These are phyloP conservation scores for Pogonocichla stellata DNA, from an alignment of 2,113 vertebrate species.

Conservation along the genomic window DNA sequence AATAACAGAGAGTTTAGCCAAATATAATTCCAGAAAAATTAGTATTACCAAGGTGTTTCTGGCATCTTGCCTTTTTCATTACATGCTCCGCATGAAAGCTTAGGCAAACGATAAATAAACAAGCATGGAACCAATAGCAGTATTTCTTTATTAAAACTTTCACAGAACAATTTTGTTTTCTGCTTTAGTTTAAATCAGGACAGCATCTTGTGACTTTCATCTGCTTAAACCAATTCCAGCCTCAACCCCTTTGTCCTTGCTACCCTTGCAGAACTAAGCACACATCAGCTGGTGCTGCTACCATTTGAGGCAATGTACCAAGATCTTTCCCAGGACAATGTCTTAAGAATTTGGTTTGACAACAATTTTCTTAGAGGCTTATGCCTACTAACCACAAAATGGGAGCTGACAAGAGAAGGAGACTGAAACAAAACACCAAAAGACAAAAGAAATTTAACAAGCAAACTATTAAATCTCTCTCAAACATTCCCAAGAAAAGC, in stretches of 20 bases:
- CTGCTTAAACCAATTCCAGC: neutral
- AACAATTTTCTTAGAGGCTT: neutral
- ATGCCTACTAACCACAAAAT: neutral
- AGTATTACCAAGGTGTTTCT: neutral
- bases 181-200: neutral
- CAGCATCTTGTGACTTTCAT: neutral
- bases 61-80: slow-evolving; percentile 32
- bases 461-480: neutral
- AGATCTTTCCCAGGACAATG: neutral
- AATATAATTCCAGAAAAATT: neutral
- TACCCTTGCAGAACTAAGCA: neutral
- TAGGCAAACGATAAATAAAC: slow-evolving; percentile 2
- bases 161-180: neutral
- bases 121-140: neutral
- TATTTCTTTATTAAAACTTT: slow-evolving; percentile 46
- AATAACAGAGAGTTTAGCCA: neutral
- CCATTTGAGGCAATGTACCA: neutral
- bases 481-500: neutral
- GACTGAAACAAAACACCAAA: neutral
- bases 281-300: neutral
- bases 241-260: neutral
- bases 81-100: neutral
- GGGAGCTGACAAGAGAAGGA: neutral
- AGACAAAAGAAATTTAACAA: neutral
- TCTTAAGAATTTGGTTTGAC: neutral